Evolutionary conservation across 2,888 invertebrate species (phyloP).

Genomic region (Drosophila monieri): DNA sequence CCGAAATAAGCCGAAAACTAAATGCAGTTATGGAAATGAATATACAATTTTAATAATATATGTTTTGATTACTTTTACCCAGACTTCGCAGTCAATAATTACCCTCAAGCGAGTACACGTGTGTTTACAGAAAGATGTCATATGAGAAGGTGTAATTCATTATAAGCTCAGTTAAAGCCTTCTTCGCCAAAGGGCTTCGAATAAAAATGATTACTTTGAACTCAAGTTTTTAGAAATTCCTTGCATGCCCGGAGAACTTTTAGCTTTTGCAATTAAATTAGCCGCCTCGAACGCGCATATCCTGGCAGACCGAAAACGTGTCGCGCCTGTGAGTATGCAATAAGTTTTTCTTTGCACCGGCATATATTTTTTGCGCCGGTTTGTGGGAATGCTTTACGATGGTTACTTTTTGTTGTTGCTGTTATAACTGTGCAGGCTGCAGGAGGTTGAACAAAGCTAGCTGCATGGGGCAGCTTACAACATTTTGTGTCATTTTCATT

Average conservation of each 20-base stretch:
- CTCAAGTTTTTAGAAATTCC: conserved; percentile 55
- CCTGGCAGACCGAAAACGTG: conserved; percentile 24
- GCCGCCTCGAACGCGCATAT: conserved; percentile 42
- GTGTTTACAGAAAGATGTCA: too few relatives aligned
- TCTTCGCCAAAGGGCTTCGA: background rate
- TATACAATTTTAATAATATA: conserved; percentile 29
- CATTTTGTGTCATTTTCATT: conserved; percentile 52
- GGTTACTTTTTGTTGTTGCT: conserved; percentile 27
- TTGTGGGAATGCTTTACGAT: conserved; percentile 42
- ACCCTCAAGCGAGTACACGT: background rate
- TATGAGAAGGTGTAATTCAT: background rate
- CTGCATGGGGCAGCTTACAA: conserved; percentile 51
- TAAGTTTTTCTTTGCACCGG: conserved; percentile 27
- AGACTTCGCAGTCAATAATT: background rate
- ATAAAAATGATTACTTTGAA: conserved; percentile 22
- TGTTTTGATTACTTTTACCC: background rate
- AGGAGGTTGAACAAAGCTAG: conserved; percentile 4
- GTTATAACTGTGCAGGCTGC: background rate
- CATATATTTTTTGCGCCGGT: conserved; percentile 25
- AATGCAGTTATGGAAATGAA: conserved; percentile 16
- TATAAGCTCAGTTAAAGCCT: conserved; percentile 40
- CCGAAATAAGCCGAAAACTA: background rate
- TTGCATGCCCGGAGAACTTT: conserved; percentile 64
- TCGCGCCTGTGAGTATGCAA: conserved; percentile 35
- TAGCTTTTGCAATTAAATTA: conserved; percentile 67